Evolutionary conservation across 2,888 invertebrate species (phyloP).

Genomic region (Lasioglossum figueresi): DNA sequence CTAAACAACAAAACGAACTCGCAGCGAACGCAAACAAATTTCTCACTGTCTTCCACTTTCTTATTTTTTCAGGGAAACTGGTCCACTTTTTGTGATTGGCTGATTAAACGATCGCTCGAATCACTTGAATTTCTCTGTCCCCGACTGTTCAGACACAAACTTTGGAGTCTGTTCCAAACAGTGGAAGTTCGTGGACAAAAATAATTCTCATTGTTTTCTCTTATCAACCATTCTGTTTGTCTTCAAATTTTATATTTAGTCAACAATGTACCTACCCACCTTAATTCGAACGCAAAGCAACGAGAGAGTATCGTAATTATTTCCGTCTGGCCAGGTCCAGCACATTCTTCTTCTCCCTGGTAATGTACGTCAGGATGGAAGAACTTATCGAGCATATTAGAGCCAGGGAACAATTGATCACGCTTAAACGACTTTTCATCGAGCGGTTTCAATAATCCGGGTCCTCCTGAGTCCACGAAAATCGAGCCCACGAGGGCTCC

Average conservation of each 20-base stretch:
- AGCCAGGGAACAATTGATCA: not conserved
- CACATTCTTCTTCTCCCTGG: not conserved
- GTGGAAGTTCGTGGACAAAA: too few relatives aligned
- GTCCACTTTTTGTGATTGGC: not conserved
- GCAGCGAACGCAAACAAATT: conserved; percentile 25
- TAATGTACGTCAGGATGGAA: not conserved
- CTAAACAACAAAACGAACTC: not conserved
- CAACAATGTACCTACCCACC: too few relatives aligned
- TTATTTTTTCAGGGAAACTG: not conserved
- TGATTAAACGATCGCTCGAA: not conserved
- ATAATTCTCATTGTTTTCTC: too few relatives aligned
- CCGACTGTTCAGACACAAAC: not conserved
- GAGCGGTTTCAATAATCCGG: not conserved
- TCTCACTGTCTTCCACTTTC: conserved; percentile 14
- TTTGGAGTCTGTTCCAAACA: too few relatives aligned
- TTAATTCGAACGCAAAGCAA: not conserved
- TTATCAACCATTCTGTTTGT: too few relatives aligned
- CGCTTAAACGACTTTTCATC: not conserved
- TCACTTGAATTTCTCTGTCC: not conserved
- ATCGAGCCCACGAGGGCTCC: not conserved
- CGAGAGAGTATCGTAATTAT: not conserved
- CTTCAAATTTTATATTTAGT: too few relatives aligned
- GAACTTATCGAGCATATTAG: not conserved
- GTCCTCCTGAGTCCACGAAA: conserved; percentile 5
- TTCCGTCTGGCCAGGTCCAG: not conserved